Evolutionary conservation across 1,140 invertebrate genomes (phyloP), one percentile per base, ranked within the genome.

Genomic region (Drosophila pectinifera): DNA sequence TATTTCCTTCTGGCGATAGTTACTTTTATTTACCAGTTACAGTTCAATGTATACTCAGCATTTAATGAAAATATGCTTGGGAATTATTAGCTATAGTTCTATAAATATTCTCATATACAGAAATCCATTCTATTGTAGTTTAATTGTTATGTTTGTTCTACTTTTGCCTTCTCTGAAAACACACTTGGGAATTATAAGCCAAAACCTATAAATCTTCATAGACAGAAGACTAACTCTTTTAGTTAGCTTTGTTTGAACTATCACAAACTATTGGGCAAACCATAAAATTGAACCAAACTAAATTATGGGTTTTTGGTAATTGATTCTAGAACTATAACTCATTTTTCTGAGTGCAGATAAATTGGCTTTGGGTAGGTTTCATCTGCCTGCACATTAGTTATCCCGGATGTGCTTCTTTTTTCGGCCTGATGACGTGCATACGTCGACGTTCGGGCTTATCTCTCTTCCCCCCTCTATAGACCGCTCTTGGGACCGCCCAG

Each of bases 351-450:
- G 48, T 34, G 36, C 42, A 42, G 34, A 70, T 55, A 70, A 54
- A 39, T 70, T 42, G 31, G 28, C 51, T 48, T 48, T 57, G 28
- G 46, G 36, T 68, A 38, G 14, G 41, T 42, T 51, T 73, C 48
- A 48, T 38, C 14, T 41, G 42, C 65, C 49, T 76, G 56, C 78
- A 82, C 80, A 83, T 79, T 84, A 72, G 54, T 68, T 69, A 62
- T 84, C 56, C 81, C 81, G 81, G 81, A 80, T 85, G 73, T 85
- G 56, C 73, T 78, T 85, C 69, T 46, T 43, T 14, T 26, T 18
- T 51, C 36, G 26, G 54, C 56, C 74, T 48, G 80, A 83, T 83
- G 80, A 83, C 80, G 80, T 67, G 80, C 80, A 70, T 79, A 70
- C 69, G 55, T 69, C 81, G 63, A 43, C 57, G 16, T 62, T 58